phyloP scores from a whole-genome alignment of 2,797 vertebrate genomes.

The Alcedo quadribrachys region DNA sequence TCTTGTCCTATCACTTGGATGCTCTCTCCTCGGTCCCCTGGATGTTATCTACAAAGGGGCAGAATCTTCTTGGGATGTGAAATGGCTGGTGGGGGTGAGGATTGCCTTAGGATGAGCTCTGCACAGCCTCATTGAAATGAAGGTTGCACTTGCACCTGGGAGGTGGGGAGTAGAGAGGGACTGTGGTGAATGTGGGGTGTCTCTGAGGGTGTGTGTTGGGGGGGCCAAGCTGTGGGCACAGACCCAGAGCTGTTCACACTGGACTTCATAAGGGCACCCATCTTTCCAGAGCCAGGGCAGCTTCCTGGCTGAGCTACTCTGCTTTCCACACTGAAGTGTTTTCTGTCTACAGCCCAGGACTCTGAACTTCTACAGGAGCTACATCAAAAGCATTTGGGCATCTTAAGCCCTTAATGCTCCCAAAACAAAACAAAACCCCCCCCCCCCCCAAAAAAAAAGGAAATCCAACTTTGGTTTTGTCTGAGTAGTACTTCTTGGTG shows the following conservation, averaged over 20 bases:
- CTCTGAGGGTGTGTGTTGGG: too few species aligned
- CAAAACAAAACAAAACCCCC: background rate
- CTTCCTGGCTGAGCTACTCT: background rate
- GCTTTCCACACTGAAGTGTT: background rate
- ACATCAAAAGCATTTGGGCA: background rate
- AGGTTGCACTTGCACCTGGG: background rate
- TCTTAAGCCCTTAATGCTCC: background rate
- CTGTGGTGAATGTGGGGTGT: background rate
- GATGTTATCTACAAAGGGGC: background rate
- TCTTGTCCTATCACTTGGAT: background rate
- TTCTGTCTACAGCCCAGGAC: background rate
- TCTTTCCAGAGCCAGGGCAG: background rate
- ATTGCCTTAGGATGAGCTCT: background rate
- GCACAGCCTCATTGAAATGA: background rate
- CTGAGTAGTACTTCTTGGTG: background rate
- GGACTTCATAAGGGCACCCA: background rate
- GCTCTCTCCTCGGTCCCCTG: background rate
- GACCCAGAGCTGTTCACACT: background rate
- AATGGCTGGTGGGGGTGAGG: background rate
- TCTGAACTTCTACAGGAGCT: background rate
- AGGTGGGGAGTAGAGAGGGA: background rate
- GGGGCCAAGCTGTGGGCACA: background rate
- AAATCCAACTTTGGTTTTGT: background rate
- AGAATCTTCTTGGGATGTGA: background rate
- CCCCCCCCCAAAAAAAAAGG: too few species aligned